A percentile compares a stretch with the other conserved stretches of the same genome.
Conservation (phyloP, 2,797 vertebrate genomes). For the Rhinatrema bivittatum region DNA sequence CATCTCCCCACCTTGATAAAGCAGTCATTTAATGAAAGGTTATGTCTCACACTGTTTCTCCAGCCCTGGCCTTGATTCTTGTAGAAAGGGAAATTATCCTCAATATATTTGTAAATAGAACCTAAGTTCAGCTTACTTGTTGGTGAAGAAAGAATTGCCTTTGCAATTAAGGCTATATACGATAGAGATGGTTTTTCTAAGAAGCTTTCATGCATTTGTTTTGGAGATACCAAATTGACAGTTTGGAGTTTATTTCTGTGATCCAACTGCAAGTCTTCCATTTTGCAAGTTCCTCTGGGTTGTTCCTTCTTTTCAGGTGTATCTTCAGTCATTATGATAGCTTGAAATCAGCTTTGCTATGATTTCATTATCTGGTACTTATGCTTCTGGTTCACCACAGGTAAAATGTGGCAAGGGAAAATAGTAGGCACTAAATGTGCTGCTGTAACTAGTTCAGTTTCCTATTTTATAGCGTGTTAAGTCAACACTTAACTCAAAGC, state of each 20-base stretch:
- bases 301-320: conserved; percentile 7
- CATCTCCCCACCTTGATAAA: conserved; percentile 57
- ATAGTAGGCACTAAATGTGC: conserved; percentile 1
- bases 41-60: conserved; percentile 54
- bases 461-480: conserved; percentile 32
- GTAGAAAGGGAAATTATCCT: conserved; percentile 49
- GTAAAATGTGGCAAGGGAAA: conserved; percentile 6
- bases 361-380: conserved; percentile 9
- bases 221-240: conserved; percentile 2
- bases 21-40: conserved; percentile 53
- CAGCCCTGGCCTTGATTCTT: conserved; percentile 34
- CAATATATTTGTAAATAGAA: conserved; percentile 51
- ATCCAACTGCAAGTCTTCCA: conserved; percentile 2
- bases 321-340: conserved; percentile 17
- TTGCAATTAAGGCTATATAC: conserved; percentile 52
- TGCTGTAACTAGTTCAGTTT: no score
- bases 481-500: conserved; percentile 29
- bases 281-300: neutral
- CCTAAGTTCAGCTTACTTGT: conserved; percentile 50
- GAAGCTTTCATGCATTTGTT: conserved; percentile 5
- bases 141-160: conserved; percentile 49
- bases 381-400: conserved; percentile 5
- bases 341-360: neutral
- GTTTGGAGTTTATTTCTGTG: neutral
- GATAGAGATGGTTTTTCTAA: conserved; percentile 40